phyloP scores from a whole-genome alignment of 1,140 invertebrate genomes.

The Holotrichia oblita region DNA sequence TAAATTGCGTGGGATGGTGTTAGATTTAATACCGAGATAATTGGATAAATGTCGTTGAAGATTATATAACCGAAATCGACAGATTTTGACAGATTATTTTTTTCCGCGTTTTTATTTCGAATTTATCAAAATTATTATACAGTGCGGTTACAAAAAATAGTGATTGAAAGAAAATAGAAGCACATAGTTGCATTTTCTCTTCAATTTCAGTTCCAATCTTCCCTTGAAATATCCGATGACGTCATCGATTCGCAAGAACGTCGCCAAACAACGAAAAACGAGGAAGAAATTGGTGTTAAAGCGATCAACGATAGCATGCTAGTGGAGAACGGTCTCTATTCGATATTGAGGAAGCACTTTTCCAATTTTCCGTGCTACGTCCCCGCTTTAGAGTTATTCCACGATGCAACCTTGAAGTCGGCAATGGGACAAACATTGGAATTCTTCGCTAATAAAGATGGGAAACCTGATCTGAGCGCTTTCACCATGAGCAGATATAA shows the following conservation, averaged over 20 bases:
- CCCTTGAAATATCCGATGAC: conserved; percentile 87
- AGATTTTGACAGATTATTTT: too few species aligned
- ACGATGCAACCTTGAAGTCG: conserved; percentile 85
- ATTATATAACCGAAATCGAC: too few species aligned
- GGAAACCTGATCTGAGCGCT: conserved; percentile 70
- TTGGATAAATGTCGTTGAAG: neutral
- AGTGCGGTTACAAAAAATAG: neutral
- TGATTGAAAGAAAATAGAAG: neutral
- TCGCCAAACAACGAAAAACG: conserved; percentile 80
- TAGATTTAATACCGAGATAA: too few species aligned
- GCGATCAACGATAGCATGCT: conserved; percentile 90
- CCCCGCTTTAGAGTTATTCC: conserved; percentile 83
- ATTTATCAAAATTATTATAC: too few species aligned
- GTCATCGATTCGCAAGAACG: conserved; percentile 87
- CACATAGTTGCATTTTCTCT: neutral
- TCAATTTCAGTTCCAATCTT: conserved; percentile 78
- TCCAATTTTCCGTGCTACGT: conserved; percentile 79
- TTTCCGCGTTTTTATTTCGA: too few species aligned
- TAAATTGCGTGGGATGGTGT: too few species aligned
- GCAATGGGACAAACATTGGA: conserved; percentile 81
- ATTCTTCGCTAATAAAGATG: conserved; percentile 68
- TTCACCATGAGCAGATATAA: conserved; percentile 89
- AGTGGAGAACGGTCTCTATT: conserved; percentile 80
- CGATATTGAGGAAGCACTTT: conserved; percentile 82
- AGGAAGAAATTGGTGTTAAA: conserved; percentile 78